A percentile compares a stretch with the other conserved stretches of the same genome.
These are phyloP conservation scores for Bombus sylvicola DNA, from an alignment of 1,140 invertebrate species.

Conservation along the genomic window DNA sequence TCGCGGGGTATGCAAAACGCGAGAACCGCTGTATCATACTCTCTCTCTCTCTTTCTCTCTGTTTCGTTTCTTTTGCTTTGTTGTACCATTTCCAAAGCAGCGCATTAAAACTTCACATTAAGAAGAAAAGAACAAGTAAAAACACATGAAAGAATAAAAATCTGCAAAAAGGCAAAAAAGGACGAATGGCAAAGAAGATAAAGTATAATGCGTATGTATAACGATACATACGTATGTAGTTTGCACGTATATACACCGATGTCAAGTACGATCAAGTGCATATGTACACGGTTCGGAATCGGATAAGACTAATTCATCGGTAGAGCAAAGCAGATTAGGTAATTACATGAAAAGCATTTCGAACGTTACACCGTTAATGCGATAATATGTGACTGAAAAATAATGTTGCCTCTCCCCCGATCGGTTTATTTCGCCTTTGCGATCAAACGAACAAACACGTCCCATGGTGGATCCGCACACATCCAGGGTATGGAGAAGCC, in stretches of 20 bases:
- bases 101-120: too few relatives aligned
- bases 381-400: constrained; percentile 33
- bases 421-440: constrained; percentile 25
- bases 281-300: background rate
- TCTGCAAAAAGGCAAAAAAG: too few relatives aligned
- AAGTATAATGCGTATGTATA: too few relatives aligned
- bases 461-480: too few relatives aligned
- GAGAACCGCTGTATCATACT: background rate
- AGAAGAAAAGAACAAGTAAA: too few relatives aligned
- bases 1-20: background rate
- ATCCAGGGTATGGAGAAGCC: background rate
- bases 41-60: background rate
- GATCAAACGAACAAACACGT: constrained; percentile 4
- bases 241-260: background rate
- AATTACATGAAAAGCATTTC: constrained; percentile 17
- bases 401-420: background rate
- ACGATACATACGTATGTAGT: too few relatives aligned
- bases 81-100: background rate
- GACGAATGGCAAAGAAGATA: too few relatives aligned
- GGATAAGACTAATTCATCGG: background rate
- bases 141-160: too few relatives aligned
- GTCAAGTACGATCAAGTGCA: background rate
- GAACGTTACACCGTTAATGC: constrained; percentile 26
- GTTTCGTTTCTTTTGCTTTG: too few relatives aligned
- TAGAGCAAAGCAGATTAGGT: background rate